phyloP scores from a whole-genome alignment of 1,140 invertebrate species.

The Protaetia brevitarsis region DNA sequence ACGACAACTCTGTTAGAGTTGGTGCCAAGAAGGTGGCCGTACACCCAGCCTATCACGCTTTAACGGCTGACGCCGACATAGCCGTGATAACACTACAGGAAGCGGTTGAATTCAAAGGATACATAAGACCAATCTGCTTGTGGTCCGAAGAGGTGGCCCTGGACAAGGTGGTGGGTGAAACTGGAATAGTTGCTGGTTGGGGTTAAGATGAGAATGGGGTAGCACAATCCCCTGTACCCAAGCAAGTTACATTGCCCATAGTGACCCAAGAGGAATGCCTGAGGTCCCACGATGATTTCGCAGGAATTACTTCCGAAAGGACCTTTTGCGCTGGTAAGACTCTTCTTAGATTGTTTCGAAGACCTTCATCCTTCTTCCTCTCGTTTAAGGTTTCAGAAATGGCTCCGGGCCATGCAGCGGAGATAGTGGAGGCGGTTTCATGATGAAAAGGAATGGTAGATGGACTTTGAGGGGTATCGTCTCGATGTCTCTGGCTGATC shows the following conservation, averaged over 20 bases:
- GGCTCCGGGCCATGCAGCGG: slow-evolving; percentile 45
- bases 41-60: slow-evolving; percentile 44
- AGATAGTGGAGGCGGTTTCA: slow-evolving; percentile 45
- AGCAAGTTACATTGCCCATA: slow-evolving; percentile 54
- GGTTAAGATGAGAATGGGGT: slow-evolving; percentile 55
- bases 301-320: slow-evolving; percentile 54
- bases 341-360: neutral
- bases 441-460: slow-evolving; percentile 32
- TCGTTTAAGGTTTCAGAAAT: slow-evolving; percentile 41
- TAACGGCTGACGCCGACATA: slow-evolving; percentile 40
- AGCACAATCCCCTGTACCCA: slow-evolving; percentile 50
- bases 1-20: slow-evolving; percentile 42
- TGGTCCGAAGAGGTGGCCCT: slow-evolving; percentile 51
- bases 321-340: slow-evolving; percentile 57
- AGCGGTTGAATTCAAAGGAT: slow-evolving; percentile 33
- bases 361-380: neutral
- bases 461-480: slow-evolving; percentile 54
- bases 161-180: slow-evolving; percentile 43
- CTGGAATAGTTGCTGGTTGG: slow-evolving; percentile 54
- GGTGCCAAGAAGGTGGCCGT: slow-evolving; percentile 44
- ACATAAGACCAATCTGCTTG: slow-evolving; percentile 57
- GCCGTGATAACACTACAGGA: slow-evolving; percentile 36
- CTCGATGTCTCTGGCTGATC: slow-evolving; percentile 48
- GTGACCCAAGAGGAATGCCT: slow-evolving; percentile 57
- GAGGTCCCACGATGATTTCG: slow-evolving; percentile 53